Percentiles rank a stretch among this genome's conserved stretches.
phyloP scores from a whole-genome alignment of 2,888 invertebrate genomes.

The Oscheius sp. region DNA sequence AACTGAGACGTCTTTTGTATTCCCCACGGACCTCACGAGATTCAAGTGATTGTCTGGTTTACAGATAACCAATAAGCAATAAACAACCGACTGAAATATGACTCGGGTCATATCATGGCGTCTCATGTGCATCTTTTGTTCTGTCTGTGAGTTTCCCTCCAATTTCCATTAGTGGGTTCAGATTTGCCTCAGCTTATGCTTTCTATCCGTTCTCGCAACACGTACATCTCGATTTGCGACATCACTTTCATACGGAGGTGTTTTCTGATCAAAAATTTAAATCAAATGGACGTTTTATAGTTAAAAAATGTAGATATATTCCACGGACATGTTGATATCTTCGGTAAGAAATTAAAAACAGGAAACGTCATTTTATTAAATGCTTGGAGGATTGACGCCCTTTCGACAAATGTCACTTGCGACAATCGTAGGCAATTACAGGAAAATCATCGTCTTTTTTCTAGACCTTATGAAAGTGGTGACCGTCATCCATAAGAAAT shows the following conservation, averaged over 20 bases:
- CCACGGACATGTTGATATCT: slow-evolving; percentile 16
- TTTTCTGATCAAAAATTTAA: neutral
- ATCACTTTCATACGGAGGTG: slow-evolving; percentile 25
- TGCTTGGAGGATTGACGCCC: slow-evolving; percentile 18
- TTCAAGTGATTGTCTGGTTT: too few relatives aligned
- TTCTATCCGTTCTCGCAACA: neutral
- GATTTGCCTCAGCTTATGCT: neutral
- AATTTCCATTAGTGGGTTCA: neutral
- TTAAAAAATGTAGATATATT: slow-evolving; percentile 8
- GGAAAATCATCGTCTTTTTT: neutral
- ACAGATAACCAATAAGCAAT: too few relatives aligned
- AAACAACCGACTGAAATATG: too few relatives aligned
- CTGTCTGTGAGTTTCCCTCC: neutral
- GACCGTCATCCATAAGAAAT: slow-evolving; percentile 5
- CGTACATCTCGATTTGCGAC: slow-evolving; percentile 3
- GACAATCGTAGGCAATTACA: slow-evolving; percentile 9
- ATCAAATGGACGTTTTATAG: neutral
- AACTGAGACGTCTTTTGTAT: too few relatives aligned
- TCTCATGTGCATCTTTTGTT: neutral
- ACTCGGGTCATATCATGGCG: neutral
- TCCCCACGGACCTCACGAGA: too few relatives aligned
- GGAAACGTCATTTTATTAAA: slow-evolving; percentile 17
- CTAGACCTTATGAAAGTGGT: neutral
- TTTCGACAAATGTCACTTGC: slow-evolving; percentile 15
- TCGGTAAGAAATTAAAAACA: slow-evolving; percentile 1